Evolutionary conservation across 2,797 vertebrate genomes (phyloP).

Genomic region (Myripristis murdjan): DNA sequence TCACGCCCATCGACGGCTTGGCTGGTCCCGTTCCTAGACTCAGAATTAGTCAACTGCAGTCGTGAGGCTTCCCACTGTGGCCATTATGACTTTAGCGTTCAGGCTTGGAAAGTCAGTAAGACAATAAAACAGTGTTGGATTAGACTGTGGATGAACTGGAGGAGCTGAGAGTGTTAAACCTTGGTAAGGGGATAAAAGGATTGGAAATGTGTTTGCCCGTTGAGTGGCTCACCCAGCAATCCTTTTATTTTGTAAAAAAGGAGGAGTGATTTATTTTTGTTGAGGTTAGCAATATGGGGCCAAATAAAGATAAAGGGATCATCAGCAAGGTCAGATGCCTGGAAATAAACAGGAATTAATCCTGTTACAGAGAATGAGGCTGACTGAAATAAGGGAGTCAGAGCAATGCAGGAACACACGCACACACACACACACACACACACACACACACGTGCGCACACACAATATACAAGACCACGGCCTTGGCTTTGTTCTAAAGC

Average conservation of each 20-base stretch:
- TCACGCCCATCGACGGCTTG: no score
- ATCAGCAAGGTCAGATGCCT: constrained; percentile 63
- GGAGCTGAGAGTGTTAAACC: constrained; percentile 64
- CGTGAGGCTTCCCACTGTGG: constrained; percentile 45
- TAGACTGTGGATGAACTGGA: constrained; percentile 55
- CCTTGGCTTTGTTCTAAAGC: constrained; percentile 83
- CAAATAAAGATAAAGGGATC: constrained; percentile 62
- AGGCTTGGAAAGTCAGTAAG: constrained; percentile 48
- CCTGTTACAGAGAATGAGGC: constrained; percentile 67
- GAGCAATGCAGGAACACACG: constrained; percentile 26
- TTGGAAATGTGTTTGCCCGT: constrained; percentile 52
- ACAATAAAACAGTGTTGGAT: constrained; percentile 63
- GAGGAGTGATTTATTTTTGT: constrained; percentile 31
- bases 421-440: constrained; percentile 32
- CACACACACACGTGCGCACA: constrained; percentile 23
- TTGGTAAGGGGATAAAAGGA: constrained; percentile 59
- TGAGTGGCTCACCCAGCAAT: constrained; percentile 41
- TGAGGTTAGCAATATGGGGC: constrained; percentile 41
- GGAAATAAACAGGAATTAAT: constrained; percentile 80
- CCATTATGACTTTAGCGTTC: constrained; percentile 41
- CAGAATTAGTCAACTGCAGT: neutral
- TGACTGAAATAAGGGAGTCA: constrained; percentile 55
- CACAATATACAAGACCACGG: constrained; percentile 37
- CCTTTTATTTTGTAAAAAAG: constrained; percentile 45
- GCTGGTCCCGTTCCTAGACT: no score